Percentiles rank a stretch among this genome's conserved stretches.
These are phyloP conservation scores for Paralichthys olivaceus DNA, from an alignment of 2,113 vertebrate genomes.

Conservation along the genomic window DNA sequence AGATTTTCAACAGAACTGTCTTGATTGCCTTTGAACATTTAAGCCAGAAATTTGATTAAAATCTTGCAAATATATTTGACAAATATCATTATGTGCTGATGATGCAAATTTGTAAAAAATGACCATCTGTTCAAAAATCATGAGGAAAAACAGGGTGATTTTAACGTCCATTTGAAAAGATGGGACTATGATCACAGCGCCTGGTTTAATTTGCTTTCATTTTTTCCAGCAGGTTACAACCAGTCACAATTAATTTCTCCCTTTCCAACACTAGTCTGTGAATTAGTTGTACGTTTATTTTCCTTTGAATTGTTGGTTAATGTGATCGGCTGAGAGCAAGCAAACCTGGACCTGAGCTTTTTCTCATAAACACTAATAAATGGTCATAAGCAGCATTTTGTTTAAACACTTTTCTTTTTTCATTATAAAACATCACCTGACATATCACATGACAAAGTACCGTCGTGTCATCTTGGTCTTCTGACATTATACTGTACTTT, in stretches of 20 bases:
- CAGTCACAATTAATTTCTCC: not conserved
- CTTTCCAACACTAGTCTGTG: not conserved
- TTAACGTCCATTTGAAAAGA: no score
- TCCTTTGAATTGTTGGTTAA: not conserved
- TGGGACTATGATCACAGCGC: no score
- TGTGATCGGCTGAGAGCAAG: conserved; percentile 4
- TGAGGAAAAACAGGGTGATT: no score
- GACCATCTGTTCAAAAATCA: not conserved
- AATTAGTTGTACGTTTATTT: conserved; percentile 11
- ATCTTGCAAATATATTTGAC: no score
- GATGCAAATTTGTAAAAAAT: no score
- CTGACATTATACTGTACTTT: conserved; percentile 8
- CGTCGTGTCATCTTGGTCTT: not conserved
- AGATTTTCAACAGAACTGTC: not conserved
- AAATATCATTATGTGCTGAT: no score
- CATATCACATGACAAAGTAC: conserved; percentile 1
- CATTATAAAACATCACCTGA: not conserved
- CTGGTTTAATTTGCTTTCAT: no score
- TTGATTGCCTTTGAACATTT: not conserved
- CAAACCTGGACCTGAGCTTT: not conserved
- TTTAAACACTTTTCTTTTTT: no score
- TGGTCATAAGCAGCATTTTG: not conserved
- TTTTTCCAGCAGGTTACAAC: no score
- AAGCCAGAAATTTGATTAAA: not conserved
- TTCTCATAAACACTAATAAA: conserved; percentile 8